Evolutionary conservation across 53 echinoderm and acorn worm genomes (phyloP).

Genomic region (Crossaster papposus): DNA sequence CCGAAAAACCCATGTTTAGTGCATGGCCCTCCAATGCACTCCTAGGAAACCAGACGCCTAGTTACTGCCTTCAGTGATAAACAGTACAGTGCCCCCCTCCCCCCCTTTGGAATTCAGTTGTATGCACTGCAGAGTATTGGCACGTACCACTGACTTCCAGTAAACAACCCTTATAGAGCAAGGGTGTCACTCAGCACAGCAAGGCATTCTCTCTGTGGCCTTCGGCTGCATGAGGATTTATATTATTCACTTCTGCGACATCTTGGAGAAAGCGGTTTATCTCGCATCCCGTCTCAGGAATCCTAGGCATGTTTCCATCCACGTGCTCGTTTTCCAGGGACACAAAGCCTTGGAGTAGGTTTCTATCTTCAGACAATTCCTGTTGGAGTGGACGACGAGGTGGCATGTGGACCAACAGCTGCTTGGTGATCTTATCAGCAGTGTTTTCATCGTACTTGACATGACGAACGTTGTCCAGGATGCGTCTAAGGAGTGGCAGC

Average conservation of each 20-base stretch:
- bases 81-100: no score
- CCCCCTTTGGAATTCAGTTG: no score
- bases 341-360: not conserved
- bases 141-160: no score
- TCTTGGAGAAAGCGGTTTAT: conserved; percentile 13
- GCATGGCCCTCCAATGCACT: no score
- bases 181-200: not conserved
- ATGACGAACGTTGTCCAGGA: conserved; percentile 22
- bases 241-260: not conserved
- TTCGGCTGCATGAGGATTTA: not conserved
- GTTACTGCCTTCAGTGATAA: no score
- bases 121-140: no score
- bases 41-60: no score
- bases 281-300: not conserved
- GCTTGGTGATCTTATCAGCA: not conserved
- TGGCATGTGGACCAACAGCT: conserved; percentile 51
- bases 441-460: conserved; percentile 28
- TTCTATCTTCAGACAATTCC: conserved; percentile 1
- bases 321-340: not conserved
- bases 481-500: conserved; percentile 3
- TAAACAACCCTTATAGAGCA: no score
- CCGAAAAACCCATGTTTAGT: no score
- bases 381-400: not conserved
- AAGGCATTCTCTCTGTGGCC: not conserved
- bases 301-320: not conserved